phyloP scores from a whole-genome alignment of 2,888 invertebrate genomes.

The Leptinotarsa peninsularis region DNA sequence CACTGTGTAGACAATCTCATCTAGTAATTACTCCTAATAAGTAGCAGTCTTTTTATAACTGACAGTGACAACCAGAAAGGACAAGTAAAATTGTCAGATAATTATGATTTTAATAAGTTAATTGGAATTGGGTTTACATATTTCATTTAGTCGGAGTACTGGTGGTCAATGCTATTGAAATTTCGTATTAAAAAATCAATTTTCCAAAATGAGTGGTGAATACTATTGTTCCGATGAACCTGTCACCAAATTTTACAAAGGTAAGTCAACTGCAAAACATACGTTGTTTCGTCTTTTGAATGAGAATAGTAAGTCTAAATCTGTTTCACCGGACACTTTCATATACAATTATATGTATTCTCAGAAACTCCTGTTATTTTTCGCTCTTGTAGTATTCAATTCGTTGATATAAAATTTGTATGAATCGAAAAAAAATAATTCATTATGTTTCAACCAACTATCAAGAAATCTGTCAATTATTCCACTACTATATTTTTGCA shows the following conservation, averaged over 20 bases:
- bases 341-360: no score
- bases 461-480: no score
- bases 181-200: slow-evolving; percentile 1
- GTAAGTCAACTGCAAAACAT: slow-evolving; percentile 32
- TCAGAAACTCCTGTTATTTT: no score
- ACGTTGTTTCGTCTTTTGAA: neutral
- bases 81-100: slow-evolving; percentile 27
- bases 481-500: no score
- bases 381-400: no score
- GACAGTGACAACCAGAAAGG: slow-evolving; percentile 13
- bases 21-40: neutral
- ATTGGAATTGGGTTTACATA: slow-evolving; percentile 33
- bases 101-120: slow-evolving; percentile 41
- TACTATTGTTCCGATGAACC: slow-evolving; percentile 42
- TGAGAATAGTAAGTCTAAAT: no score
- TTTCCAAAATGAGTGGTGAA: slow-evolving; percentile 46
- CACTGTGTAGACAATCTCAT: neutral
- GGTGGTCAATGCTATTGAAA: slow-evolving; percentile 19
- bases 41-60: neutral
- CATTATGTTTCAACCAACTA: no score
- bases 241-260: slow-evolving; percentile 41
- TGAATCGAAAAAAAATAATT: no score
- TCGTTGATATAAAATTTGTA: no score
- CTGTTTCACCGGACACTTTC: no score
- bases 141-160: slow-evolving; percentile 18